Evolutionary conservation across 2,888 invertebrate genomes (phyloP), one percentile per base, ranked within the genome.

Genomic region (Achlya flavicornis): DNA sequence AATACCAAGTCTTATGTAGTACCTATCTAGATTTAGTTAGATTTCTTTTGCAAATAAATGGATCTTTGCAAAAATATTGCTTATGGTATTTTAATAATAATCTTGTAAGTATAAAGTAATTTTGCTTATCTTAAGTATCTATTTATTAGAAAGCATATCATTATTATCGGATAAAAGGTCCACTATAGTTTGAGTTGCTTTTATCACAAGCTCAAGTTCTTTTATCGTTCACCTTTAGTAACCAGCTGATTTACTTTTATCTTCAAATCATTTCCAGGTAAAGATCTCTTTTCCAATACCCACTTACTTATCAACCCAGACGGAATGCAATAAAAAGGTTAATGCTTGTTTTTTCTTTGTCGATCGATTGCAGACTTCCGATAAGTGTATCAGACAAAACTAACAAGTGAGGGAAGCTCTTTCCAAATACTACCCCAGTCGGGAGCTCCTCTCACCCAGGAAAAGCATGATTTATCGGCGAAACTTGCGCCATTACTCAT

Each of bases 401-500:
- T 88, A 89, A 83, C 86, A 85, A 86, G 80, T 77, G 77, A 80
- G 85, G 85, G 84, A 78, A 80, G 84, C 80, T 77, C 78, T 85
- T 86, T 84, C 88, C 91, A 91, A 90, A 88, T 87, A 88, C 85
- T 81, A 85, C 87, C 85, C 80, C 75, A 76, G 78, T 78, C 83
- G 81, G 83, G 81, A 87, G 84, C 86, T 88, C 84, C 85, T 87
- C 85, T 83, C 81, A 79, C 82, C 80, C 80, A 83, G 83, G 86
- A 85, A 85, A 86, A 87, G 81, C 84, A 82, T 91, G 92, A 93
- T 93, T 93, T 93, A 93, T 93, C 77, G 88, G 83, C 80, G 77
- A 91, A 93, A 93, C 87, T 93, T 93, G 79, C 77, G 77, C 92
- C 92, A 92, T 93, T 91, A 91, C 86, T 93, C 93, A 93, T 93